Evolutionary conservation across 2,888 invertebrate genomes (phyloP), one percentile per base, ranked within the genome.

Genomic region (Anthoptus insignis): DNA sequence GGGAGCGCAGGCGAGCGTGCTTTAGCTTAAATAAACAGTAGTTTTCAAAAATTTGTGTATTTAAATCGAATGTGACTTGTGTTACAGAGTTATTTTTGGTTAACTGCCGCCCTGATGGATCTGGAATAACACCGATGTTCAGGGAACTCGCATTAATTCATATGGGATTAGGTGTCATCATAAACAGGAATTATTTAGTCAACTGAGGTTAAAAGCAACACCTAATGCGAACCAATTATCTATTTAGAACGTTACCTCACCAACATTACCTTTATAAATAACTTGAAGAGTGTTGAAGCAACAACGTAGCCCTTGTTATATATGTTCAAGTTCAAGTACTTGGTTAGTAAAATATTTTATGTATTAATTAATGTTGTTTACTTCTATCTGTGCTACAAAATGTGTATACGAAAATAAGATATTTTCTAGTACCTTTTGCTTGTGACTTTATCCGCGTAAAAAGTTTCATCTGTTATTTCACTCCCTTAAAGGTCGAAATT

Each of bases 101-200:
- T 87, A 87, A 89, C 89, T 84, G 85, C 88, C 84, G 83, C 82
- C 81, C 85, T 88, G 89, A 87, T 83, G 88, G 87, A 86, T 86
- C 87, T 88, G 86, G 85, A 89, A 89, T 89, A 90, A 80, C 90
- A 89, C 84, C 78, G 81, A 82, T 85, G 83, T 83, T 81, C 87
- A 82, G 82, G 86, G 88, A 89, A 87, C 87, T 84, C 81, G 75
- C 89, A 88, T 91, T 90, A 90, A 91, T 91, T 90, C 88, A 91
- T 91, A 91, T 82, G 89, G 91, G 92, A 92, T 93, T 91, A 88
- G 88, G 86, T 92, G 91, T 91, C 92, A 90, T 92, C 92, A 90
- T 93, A 93, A 93, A 93, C 91, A 91, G 88, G 91, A 90, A 86
- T 91, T 91, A 92, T 92, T 92, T 91, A 87, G 87, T 87, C 91